Percentiles rank a stretch among this genome's conserved stretches.
Conservation (phyloP, 23 tunicate genomes). For the Styela clava region DNA sequence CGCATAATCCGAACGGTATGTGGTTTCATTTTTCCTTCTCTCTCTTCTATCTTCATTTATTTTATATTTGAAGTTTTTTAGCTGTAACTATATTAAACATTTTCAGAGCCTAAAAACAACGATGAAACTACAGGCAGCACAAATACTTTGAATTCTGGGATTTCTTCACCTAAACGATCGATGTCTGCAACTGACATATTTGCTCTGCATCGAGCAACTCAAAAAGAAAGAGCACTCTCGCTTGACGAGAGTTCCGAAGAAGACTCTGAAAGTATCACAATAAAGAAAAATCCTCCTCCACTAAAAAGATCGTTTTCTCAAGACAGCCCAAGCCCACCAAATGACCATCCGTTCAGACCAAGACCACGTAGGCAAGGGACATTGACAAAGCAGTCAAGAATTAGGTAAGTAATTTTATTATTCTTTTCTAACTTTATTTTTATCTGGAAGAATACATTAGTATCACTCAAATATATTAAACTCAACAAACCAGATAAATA, state of each 20-base stretch:
- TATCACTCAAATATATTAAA: no score
- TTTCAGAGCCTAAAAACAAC: background rate
- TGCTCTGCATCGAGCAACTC: background rate
- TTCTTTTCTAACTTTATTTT: no score
- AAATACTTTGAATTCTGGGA: background rate
- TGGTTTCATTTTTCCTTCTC: background rate
- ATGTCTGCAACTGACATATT: slow-evolving; percentile 3
- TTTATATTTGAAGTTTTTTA: background rate
- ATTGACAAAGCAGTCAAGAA: background rate
- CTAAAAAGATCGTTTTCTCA: background rate
- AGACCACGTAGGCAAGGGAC: background rate
- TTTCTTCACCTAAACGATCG: background rate
- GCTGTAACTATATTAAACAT: background rate
- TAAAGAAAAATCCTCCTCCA: background rate
- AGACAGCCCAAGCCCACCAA: background rate
- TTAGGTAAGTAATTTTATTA: background rate
- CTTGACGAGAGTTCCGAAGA: background rate
- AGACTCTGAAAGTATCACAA: background rate
- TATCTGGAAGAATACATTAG: no score
- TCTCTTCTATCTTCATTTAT: no score
- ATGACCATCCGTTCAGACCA: background rate
- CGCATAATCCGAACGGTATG: background rate
- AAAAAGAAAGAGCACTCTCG: background rate
- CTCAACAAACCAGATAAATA: no score
- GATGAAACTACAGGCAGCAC: background rate